Evolutionary conservation across 2,888 invertebrate species (phyloP).

Genomic region (Tachina fera): DNA sequence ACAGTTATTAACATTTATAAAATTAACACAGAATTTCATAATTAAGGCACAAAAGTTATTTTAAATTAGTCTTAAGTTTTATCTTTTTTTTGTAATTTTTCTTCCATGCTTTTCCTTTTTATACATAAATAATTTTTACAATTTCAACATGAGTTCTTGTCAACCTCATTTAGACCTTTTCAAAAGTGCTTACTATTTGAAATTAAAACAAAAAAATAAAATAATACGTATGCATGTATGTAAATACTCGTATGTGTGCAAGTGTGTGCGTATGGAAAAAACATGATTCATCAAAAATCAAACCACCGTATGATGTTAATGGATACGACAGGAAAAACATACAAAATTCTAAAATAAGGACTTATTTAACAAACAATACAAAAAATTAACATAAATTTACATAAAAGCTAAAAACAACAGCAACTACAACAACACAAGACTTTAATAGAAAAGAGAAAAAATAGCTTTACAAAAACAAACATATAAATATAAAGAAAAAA

Average conservation of each 20-base stretch:
- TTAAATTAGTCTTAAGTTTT: not conserved
- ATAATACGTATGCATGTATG: not conserved
- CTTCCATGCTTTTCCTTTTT: not conserved
- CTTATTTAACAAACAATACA: slow-evolving; percentile 66
- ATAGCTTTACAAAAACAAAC: not conserved
- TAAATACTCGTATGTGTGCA: too few relatives aligned
- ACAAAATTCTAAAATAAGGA: slow-evolving; percentile 61
- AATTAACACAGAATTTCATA: not conserved
- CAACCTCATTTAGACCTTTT: slow-evolving; percentile 27
- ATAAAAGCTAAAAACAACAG: slow-evolving; percentile 58
- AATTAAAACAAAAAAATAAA: slow-evolving; percentile 17
- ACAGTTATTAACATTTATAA: not conserved
- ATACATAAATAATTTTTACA: not conserved
- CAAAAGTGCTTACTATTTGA: slow-evolving; percentile 20
- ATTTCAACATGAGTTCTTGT: slow-evolving; percentile 30
- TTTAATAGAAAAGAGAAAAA: slow-evolving; percentile 2
- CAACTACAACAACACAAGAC: slow-evolving; percentile 42
- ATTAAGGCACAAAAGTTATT: not conserved
- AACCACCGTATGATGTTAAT: slow-evolving; percentile 66
- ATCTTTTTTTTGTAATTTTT: not conserved
- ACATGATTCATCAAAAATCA: slow-evolving; percentile 69
- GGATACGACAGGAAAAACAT: slow-evolving; percentile 57
- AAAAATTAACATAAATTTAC: slow-evolving; percentile 70
- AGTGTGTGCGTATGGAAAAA: slow-evolving; percentile 1
- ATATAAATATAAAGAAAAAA: slow-evolving; percentile 19